A percentile compares a stretch with the other conserved stretches of the same genome.
Conservation (phyloP, 2,797 vertebrate genomes). For the Oceanodroma leucorhoa region DNA sequence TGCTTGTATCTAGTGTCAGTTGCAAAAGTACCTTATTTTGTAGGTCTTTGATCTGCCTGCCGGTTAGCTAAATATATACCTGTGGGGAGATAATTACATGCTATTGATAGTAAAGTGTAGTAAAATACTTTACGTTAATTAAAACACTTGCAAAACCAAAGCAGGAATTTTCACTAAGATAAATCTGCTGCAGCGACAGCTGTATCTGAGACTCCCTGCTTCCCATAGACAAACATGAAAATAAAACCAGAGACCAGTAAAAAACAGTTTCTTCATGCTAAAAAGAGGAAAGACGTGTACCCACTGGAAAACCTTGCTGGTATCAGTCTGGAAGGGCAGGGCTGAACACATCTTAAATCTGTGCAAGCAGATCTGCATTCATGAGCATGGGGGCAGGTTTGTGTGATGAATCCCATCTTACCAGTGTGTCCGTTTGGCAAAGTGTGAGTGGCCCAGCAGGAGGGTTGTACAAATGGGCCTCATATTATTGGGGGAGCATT, state of each 20-base stretch:
- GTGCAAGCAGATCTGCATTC: neutral
- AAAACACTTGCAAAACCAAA: constrained; percentile 47
- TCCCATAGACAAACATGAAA: neutral
- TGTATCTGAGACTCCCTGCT: neutral
- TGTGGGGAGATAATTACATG: constrained; percentile 63
- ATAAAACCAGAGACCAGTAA: neutral
- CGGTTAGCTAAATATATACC: constrained; percentile 60
- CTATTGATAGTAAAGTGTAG: constrained; percentile 55
- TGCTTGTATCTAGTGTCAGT: neutral
- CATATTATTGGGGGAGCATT: neutral
- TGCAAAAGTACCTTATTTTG: constrained; percentile 13
- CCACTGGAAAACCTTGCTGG: neutral
- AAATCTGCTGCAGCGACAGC: neutral
- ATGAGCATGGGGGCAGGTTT: neutral
- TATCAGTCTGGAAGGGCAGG: neutral
- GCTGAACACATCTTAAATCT: neutral
- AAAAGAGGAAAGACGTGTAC: neutral
- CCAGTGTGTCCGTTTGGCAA: neutral
- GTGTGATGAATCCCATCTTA: neutral
- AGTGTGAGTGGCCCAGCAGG: neutral
- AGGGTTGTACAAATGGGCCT: neutral
- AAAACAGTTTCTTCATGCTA: neutral
- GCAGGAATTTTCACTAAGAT: constrained; percentile 13
- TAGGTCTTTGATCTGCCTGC: constrained; percentile 36
- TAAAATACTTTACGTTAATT: constrained; percentile 58